Evolutionary conservation across 1,140 invertebrate species (phyloP), one percentile per base, ranked within the genome.

Genomic region (Holcopasites calliopsidis): DNA sequence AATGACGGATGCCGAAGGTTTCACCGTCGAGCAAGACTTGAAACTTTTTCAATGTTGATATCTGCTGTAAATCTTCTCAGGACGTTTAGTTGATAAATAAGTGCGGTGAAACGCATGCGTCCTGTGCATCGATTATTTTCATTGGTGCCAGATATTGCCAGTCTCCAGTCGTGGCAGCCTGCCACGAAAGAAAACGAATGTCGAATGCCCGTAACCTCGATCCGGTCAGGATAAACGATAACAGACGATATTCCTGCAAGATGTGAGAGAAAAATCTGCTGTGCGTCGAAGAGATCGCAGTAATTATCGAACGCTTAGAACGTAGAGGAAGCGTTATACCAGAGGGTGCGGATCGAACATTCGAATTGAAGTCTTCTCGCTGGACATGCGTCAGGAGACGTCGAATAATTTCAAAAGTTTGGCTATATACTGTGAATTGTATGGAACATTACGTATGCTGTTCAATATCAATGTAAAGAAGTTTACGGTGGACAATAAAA

Each of bases 61-160:
- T 49, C 33, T 42, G 18, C 60, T 65, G 52, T 81, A 76, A 81
- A 80, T 81, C 65, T 69, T n/a, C 40, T 58, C 31, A 44, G 18
- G 42, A 68, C 42, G 42, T 16, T 77, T 55, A 6, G 80, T 81
- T 82, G 69, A 82, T 76, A 82, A 80, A 80, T 81, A 80, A 69
- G 13, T 21, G 11, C 13, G 42, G 16, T 55, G 33, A 57, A 44
- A 82, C 80, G 81, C 81, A 82, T 83, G 81, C 81, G 81, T 26
- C 50, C 57, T 79, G 50, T 2, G 38, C 61, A 83, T 83, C 66
- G 81, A 83, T 83, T 83, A 82, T 79, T 83, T 82, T 65, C 54
- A 58, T 72, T 76, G 80, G 71, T 82, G 33, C 81, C 70, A 82
- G 70, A 83, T 82, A 78, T 77, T 82, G 21, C 62, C 72, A 72